phyloP scores from a whole-genome alignment of 2,888 invertebrate species.

The Athalia cordata region DNA sequence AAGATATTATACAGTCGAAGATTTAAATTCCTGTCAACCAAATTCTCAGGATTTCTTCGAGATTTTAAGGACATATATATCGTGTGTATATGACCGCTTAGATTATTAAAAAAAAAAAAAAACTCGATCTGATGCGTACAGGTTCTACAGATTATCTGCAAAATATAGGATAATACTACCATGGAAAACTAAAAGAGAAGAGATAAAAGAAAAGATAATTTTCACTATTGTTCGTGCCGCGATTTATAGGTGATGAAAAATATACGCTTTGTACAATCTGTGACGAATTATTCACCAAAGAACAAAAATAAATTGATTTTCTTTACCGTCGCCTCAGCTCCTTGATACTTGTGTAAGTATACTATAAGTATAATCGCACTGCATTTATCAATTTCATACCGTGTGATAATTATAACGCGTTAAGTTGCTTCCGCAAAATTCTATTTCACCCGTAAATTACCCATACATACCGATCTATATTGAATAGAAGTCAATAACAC shows the following conservation, averaged over 20 bases:
- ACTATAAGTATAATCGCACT: no score
- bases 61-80: no score
- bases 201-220: neutral
- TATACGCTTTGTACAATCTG: neutral
- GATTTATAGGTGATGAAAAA: conserved; percentile 7
- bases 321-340: neutral
- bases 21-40: no score
- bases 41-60: no score
- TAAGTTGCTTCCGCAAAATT: conserved; percentile 31
- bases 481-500: conserved; percentile 31
- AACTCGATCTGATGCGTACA: no score
- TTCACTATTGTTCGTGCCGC: neutral
- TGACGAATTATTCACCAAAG: conserved; percentile 22
- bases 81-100: no score
- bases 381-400: conserved; percentile 34
- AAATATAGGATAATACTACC: no score
- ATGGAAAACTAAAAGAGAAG: no score
- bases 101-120: no score
- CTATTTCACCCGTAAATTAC: conserved; percentile 16
- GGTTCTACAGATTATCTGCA: no score
- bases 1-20: no score
- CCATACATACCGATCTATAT: conserved; percentile 3
- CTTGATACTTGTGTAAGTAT: neutral
- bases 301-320: neutral
- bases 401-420: conserved; percentile 31